These are phyloP conservation scores for Raja brachyura DNA, from an alignment of 2,113 vertebrate species.

Conservation along the genomic window DNA sequence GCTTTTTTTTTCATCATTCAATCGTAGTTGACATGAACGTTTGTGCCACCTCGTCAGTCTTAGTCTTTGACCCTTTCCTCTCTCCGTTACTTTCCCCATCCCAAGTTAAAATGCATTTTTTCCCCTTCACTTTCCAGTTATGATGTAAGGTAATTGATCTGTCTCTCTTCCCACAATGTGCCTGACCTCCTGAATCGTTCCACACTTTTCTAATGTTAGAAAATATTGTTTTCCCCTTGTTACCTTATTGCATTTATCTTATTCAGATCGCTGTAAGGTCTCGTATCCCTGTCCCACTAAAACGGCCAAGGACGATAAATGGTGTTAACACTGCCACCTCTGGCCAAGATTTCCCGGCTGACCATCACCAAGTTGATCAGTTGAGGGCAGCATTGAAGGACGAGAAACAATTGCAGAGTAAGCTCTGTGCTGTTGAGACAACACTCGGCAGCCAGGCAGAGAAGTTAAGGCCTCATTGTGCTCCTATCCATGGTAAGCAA, in stretches of 20 bases:
- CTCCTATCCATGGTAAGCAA: constrained; percentile 30
- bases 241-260: background rate
- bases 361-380: constrained; percentile 43
- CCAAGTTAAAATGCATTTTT: too few relatives aligned
- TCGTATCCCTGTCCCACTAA: constrained; percentile 68
- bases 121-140: too few relatives aligned
- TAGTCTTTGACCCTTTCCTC: too few relatives aligned
- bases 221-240: background rate
- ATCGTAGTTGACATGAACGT: too few relatives aligned
- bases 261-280: constrained; percentile 65
- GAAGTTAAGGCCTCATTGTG: constrained; percentile 14
- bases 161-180: too few relatives aligned
- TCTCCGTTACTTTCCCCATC: too few relatives aligned
- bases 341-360: constrained; percentile 41
- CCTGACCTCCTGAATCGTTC: too few relatives aligned
- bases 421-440: constrained; percentile 49
- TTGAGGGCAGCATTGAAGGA: constrained; percentile 56
- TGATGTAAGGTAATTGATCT: too few relatives aligned
- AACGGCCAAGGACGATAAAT: constrained; percentile 44
- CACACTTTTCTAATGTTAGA: background rate
- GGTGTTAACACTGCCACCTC: constrained; percentile 37
- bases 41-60: too few relatives aligned
- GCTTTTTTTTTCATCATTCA: too few relatives aligned
- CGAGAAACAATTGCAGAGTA: constrained; percentile 53
- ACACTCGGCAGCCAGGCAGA: constrained; percentile 21